Percentiles rank a stretch among this genome's conserved stretches.
Evolutionary conservation across 2,888 invertebrate species (phyloP).

Genomic region (Yponomeuta sedellus): DNA sequence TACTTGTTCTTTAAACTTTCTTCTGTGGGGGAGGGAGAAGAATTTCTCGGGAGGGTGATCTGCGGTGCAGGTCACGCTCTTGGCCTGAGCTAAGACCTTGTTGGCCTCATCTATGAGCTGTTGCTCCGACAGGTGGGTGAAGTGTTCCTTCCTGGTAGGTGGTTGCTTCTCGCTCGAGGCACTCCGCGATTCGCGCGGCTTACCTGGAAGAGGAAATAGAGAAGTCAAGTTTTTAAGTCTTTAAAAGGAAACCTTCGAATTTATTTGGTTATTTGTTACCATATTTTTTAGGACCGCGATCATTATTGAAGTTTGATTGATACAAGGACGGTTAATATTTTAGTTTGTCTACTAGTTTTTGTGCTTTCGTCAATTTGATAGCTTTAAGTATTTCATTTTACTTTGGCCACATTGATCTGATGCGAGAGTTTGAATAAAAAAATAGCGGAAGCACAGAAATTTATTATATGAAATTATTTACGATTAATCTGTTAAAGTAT

Average conservation of each 20-base stretch:
- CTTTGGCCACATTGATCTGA: too few species aligned
- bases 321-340: too few species aligned
- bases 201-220: slow-evolving; percentile 48
- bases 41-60: slow-evolving; percentile 79
- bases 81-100: slow-evolving; percentile 83
- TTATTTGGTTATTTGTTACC: background rate
- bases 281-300: too few species aligned
- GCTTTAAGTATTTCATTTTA: too few species aligned
- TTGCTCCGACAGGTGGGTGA: slow-evolving; percentile 82
- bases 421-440: too few species aligned
- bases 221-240: background rate
- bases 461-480: too few species aligned
- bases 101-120: slow-evolving; percentile 87
- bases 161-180: slow-evolving; percentile 48
- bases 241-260: background rate
- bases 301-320: too few species aligned
- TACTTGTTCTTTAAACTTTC: slow-evolving; percentile 66
- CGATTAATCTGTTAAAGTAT: too few species aligned
- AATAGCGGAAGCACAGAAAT: too few species aligned
- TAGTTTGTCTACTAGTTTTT: too few species aligned
- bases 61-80: slow-evolving; percentile 81
- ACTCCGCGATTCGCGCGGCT: slow-evolving; percentile 62
- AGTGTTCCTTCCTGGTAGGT: slow-evolving; percentile 69
- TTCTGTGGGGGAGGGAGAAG: slow-evolving; percentile 81
- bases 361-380: too few species aligned